Percentiles rank a stretch among this genome's conserved stretches.
Evolutionary conservation across 2,113 vertebrate genomes (phyloP).

Genomic region (Dascyllus trimaculatus): DNA sequence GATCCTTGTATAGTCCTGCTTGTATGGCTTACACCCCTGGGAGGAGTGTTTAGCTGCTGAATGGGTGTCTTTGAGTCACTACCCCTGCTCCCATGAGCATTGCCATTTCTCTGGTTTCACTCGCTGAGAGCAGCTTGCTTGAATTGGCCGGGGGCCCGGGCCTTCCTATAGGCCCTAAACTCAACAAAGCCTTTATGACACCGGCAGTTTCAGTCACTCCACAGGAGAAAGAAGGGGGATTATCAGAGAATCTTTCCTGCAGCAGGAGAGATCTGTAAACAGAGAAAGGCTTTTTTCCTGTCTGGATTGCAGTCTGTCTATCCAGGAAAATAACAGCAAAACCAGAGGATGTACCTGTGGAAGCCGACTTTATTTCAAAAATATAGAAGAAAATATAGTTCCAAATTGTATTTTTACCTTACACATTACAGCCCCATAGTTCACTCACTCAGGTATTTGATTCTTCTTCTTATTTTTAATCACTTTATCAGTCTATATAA

Average conservation of each 20-base stretch:
- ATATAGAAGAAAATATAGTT: too few species aligned
- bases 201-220: conserved; percentile 55
- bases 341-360: too few species aligned
- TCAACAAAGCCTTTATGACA: conserved; percentile 71
- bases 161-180: conserved; percentile 60
- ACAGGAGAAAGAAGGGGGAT: conserved; percentile 49
- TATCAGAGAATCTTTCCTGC: conserved; percentile 45
- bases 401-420: too few species aligned
- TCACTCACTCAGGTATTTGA: too few species aligned
- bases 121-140: conserved; percentile 48
- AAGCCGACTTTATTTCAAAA: too few species aligned
- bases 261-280: conserved; percentile 35
- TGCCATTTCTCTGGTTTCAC: conserved; percentile 80
- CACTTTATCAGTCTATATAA: too few species aligned
- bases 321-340: too few species aligned
- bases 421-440: too few species aligned
- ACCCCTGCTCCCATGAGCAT: conserved; percentile 62
- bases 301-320: too few species aligned
- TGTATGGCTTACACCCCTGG: conserved; percentile 45
- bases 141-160: conserved; percentile 43
- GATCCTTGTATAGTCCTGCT: conserved; percentile 19
- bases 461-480: too few species aligned
- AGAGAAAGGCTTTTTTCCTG: conserved; percentile 14
- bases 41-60: conserved; percentile 57
- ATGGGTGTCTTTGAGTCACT: conserved; percentile 68